phyloP scores from a whole-genome alignment of 23 tunicate species.

The Styela plicata region DNA sequence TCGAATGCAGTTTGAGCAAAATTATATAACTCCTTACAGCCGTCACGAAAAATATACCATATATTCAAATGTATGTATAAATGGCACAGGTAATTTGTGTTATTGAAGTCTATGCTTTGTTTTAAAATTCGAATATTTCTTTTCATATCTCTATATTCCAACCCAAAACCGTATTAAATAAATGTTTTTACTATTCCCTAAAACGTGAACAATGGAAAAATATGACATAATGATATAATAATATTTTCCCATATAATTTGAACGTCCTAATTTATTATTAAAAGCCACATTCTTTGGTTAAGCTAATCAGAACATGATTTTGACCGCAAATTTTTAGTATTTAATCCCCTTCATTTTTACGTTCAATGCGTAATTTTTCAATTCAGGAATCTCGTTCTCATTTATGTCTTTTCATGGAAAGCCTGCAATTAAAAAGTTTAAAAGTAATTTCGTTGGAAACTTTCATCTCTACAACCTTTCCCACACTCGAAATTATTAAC shows the following conservation, averaged over 20 bases:
- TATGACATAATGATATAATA: neutral
- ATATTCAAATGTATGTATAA: no score
- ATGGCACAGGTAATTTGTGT: no score
- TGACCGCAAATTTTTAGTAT: neutral
- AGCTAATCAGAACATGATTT: neutral
- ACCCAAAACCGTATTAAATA: no score
- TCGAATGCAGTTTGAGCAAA: no score
- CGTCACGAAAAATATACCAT: no score
- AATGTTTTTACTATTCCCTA: neutral
- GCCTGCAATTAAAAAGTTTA: slow-evolving; percentile 28
- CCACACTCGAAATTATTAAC: slow-evolving; percentile 31
- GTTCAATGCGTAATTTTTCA: neutral
- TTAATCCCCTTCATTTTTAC: neutral
- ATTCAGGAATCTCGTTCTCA: slow-evolving; percentile 17
- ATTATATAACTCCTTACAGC: no score
- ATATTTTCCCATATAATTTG: neutral
- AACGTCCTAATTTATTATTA: neutral
- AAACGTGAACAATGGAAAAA: neutral
- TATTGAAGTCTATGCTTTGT: no score
- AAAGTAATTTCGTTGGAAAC: slow-evolving; percentile 22
- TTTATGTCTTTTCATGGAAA: slow-evolving; percentile 16
- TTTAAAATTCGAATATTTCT: no score
- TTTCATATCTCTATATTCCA: no score
- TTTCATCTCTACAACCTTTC: slow-evolving; percentile 28
- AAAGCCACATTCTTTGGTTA: neutral